These are phyloP conservation scores for Eupsilia transversa DNA, from an alignment of 2,888 invertebrate genomes.

Conservation along the genomic window DNA sequence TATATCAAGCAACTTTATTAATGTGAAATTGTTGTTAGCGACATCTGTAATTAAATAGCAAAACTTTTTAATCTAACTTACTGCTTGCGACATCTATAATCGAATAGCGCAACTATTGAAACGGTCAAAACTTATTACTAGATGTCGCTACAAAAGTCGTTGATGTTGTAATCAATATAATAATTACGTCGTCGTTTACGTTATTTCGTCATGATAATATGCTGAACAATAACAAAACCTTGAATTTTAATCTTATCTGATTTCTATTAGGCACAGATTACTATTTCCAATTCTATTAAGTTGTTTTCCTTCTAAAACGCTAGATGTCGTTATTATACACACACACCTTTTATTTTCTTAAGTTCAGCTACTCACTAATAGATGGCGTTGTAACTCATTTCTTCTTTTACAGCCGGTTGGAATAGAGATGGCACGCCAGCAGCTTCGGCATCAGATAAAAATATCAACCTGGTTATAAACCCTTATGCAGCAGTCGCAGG, in stretches of 20 bases:
- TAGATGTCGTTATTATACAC: constrained; percentile 20
- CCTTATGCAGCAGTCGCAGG: constrained; percentile 73
- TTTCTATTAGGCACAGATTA: not conserved
- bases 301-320: not conserved
- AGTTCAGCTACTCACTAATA: constrained; percentile 53
- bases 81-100: constrained; percentile 24
- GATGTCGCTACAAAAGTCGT: constrained; percentile 6
- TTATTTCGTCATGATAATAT: too few relatives aligned
- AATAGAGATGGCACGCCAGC: constrained; percentile 76
- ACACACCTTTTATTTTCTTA: not conserved
- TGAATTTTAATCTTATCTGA: accelerated
- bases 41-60: constrained; percentile 48
- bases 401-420: constrained; percentile 78
- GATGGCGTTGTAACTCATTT: constrained; percentile 65
- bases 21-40: too few relatives aligned
- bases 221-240: accelerated
- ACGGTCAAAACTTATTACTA: not conserved
- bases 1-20: too few relatives aligned
- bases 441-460: constrained; percentile 64
- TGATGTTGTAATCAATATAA: not conserved
- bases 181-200: not conserved
- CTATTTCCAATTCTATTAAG: accelerated
- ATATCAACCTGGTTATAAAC: constrained; percentile 72
- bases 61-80: accelerated
- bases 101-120: constrained; percentile 18